These are phyloP conservation scores for Apteryx owenii DNA, from an alignment of 2,113 vertebrate species.

Conservation along the genomic window DNA sequence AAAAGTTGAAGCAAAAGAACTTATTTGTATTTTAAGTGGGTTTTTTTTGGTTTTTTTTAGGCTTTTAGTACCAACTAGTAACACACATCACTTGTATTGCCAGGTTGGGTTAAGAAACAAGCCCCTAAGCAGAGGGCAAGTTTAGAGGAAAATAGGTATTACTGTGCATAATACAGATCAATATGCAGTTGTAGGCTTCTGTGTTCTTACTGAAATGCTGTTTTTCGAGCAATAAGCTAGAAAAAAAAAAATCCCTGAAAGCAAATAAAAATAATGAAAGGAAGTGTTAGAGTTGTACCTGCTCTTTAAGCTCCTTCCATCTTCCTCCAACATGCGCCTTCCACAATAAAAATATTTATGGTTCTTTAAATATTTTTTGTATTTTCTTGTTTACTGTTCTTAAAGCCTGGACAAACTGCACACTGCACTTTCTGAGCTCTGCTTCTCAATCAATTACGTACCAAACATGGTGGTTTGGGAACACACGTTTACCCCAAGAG, in stretches of 20 bases:
- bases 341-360: neutral
- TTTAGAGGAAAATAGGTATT: neutral
- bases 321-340: neutral
- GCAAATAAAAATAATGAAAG: neutral
- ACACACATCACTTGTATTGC: neutral
- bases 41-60: neutral
- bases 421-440: slow-evolving; percentile 98
- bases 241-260: neutral
- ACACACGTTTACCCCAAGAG: slow-evolving; percentile 97
- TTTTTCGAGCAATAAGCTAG: neutral
- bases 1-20: neutral
- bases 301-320: neutral
- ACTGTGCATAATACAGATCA: neutral
- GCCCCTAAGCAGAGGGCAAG: neutral
- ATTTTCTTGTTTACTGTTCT: slow-evolving; percentile 1
- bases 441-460: slow-evolving; percentile 99
- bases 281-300: neutral
- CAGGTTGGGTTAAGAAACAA: neutral
- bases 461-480: slow-evolving; percentile 99
- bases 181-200: neutral
- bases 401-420: slow-evolving; percentile 97
- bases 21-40: neutral
- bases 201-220: neutral
- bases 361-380: neutral
- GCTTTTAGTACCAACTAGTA: neutral